phyloP scores from a whole-genome alignment of 2,888 invertebrate genomes.

The Drosophila putrida region DNA sequence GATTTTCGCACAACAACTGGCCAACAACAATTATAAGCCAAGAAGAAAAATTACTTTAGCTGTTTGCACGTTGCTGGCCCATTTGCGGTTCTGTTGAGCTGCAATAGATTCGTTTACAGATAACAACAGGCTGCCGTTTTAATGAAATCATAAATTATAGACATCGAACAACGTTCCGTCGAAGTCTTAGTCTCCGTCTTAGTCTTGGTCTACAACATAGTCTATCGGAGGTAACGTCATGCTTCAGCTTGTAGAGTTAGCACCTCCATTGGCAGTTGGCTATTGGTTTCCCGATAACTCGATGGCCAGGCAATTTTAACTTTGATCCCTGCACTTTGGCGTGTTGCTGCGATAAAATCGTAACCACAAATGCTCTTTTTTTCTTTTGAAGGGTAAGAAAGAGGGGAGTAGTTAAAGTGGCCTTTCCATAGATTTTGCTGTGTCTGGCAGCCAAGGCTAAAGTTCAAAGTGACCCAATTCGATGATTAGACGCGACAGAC shows the following conservation, averaged over 20 bases:
- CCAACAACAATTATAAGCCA: slow-evolving; percentile 73
- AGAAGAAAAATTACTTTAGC: slow-evolving; percentile 77
- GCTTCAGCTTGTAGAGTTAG: slow-evolving; percentile 77
- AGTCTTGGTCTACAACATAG: neutral
- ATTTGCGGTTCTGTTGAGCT: slow-evolving; percentile 42
- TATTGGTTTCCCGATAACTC: slow-evolving; percentile 60
- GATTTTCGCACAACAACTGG: slow-evolving; percentile 54
- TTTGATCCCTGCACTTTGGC: slow-evolving; percentile 79
- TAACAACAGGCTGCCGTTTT: slow-evolving; percentile 83
- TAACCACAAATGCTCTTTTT: slow-evolving; percentile 20
- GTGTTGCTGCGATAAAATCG: slow-evolving; percentile 78
- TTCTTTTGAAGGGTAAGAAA: neutral
- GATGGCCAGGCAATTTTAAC: slow-evolving; percentile 68
- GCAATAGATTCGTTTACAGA: slow-evolving; percentile 83
- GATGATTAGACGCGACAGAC: slow-evolving; percentile 55
- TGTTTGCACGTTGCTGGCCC: slow-evolving; percentile 81
- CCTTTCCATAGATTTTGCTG: slow-evolving; percentile 40
- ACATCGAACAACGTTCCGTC: slow-evolving; percentile 61
- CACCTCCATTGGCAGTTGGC: slow-evolving; percentile 60
- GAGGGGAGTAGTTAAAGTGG: slow-evolving; percentile 14
- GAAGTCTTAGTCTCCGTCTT: neutral
- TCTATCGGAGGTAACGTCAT: slow-evolving; percentile 71
- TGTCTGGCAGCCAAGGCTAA: slow-evolving; percentile 66
- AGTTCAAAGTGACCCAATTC: slow-evolving; percentile 81
- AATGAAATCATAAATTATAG: slow-evolving; percentile 85